A percentile compares a stretch with the other conserved stretches of the same genome.
These are phyloP conservation scores for Phoenicopterus ruber DNA, from an alignment of 2,113 vertebrate genomes.

Conservation along the genomic window DNA sequence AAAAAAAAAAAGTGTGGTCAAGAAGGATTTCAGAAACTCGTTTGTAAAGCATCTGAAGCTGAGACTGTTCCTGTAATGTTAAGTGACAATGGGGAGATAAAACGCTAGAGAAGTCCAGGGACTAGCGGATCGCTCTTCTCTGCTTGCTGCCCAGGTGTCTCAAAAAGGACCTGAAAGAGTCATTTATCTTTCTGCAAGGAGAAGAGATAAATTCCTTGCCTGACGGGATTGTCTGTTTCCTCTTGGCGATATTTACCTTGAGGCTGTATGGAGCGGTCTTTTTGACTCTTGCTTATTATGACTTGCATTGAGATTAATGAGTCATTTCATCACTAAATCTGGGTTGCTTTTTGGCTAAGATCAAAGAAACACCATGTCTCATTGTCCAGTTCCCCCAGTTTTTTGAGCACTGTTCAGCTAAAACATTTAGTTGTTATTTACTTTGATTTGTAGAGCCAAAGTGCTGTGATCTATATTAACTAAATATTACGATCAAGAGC, in stretches of 20 bases:
- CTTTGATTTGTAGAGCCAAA: not conserved
- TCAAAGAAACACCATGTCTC: not conserved
- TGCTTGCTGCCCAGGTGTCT: not conserved
- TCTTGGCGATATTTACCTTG: not conserved
- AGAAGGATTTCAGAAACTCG: not conserved
- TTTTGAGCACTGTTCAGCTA: not conserved
- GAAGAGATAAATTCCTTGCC: not conserved
- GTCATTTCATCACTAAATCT: not conserved
- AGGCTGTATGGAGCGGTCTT: not conserved
- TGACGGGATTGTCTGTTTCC: not conserved
- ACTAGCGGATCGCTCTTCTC: not conserved
- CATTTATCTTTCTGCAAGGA: not conserved
- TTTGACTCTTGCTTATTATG: not conserved
- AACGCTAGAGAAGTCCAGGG: not conserved
- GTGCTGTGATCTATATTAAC: not conserved
- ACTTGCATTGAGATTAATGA: not conserved
- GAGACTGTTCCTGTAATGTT: not conserved
- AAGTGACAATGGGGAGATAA: not conserved
- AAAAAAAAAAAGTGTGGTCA: not conserved
- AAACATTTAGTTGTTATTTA: not conserved
- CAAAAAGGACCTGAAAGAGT: not conserved
- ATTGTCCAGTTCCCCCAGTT: not conserved
- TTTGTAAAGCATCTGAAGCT: not conserved
- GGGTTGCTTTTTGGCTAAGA: not conserved
- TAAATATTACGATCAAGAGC: not conserved